phyloP scores from a whole-genome alignment of 1,140 invertebrate genomes.

The Meteorus sp. region DNA sequence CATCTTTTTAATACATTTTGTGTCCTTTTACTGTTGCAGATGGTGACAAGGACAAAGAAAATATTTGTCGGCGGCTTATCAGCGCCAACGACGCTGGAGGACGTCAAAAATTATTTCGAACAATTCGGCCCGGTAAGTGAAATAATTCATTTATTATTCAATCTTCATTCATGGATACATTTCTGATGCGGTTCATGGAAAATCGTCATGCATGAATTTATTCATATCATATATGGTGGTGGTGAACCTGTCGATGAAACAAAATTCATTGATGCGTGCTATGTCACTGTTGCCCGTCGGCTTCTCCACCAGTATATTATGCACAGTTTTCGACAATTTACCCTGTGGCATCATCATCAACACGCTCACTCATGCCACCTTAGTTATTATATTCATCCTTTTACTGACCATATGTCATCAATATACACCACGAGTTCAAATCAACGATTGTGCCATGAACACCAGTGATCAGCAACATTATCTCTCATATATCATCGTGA shows the following conservation, averaged over 20 bases:
- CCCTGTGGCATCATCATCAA: conserved; percentile 25
- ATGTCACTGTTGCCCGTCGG: background rate
- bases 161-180: background rate
- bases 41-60: conserved; percentile 99
- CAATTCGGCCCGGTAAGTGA: conserved; percentile 97
- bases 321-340: conserved; percentile 11
- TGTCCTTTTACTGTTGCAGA: conserved; percentile 70
- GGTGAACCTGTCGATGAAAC: conserved; percentile 1
- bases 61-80: conserved; percentile 99
- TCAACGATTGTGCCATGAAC: conserved; percentile 24
- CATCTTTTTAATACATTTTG: conserved; percentile 12
- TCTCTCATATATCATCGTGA: background rate
- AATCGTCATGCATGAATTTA: too few relatives aligned
- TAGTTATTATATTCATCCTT: conserved; percentile 27
- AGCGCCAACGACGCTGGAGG: conserved; percentile 97
- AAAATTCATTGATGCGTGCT: conserved; percentile 1
- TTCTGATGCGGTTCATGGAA: background rate
- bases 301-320: conserved; percentile 1
- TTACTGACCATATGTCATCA: background rate
- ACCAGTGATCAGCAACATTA: conserved; percentile 13
- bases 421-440: conserved; percentile 19
- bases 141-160: background rate
- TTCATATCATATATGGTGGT: too few relatives aligned
- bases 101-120: conserved; percentile 99
- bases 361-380: conserved; percentile 29